Evolutionary conservation across 2,888 invertebrate genomes (phyloP).

Genomic region (Adelphocoris suturalis): DNA sequence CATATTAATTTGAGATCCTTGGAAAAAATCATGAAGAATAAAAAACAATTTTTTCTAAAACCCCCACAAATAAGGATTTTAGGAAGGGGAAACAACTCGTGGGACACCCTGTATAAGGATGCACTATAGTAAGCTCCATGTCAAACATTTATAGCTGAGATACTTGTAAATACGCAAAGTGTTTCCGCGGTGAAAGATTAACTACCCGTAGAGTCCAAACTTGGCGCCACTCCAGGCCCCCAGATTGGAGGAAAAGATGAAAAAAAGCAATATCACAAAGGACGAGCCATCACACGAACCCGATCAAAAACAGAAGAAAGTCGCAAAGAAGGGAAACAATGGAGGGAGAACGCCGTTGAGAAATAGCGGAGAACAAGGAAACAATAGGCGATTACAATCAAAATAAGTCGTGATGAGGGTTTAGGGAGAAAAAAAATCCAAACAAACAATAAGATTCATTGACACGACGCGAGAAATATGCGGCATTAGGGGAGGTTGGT

Average conservation of each 20-base stretch:
- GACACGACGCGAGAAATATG: no score
- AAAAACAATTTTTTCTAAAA: no score
- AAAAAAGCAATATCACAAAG: neutral
- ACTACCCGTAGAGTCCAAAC: neutral
- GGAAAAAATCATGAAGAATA: no score
- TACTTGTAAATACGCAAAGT: neutral
- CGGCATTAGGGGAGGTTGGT: no score
- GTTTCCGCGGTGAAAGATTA: no score
- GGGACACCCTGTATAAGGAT: no score
- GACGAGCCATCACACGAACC: conserved; percentile 29
- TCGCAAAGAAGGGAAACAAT: conserved; percentile 44
- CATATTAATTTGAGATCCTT: no score
- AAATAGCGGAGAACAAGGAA: neutral
- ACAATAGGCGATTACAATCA: conserved; percentile 24
- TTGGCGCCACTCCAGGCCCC: neutral
- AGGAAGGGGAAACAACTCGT: no score
- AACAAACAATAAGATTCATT: neutral
- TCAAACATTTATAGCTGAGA: neutral
- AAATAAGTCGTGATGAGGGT: conserved; percentile 5
- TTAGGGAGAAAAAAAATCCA: conserved; percentile 1
- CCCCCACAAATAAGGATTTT: no score
- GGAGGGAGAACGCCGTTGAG: neutral
- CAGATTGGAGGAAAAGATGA: conserved; percentile 16
- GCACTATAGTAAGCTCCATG: no score
- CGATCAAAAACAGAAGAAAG: conserved; percentile 56